Conservation (phyloP, 2,888 invertebrate genomes). For the Ellobium chinense region DNA sequence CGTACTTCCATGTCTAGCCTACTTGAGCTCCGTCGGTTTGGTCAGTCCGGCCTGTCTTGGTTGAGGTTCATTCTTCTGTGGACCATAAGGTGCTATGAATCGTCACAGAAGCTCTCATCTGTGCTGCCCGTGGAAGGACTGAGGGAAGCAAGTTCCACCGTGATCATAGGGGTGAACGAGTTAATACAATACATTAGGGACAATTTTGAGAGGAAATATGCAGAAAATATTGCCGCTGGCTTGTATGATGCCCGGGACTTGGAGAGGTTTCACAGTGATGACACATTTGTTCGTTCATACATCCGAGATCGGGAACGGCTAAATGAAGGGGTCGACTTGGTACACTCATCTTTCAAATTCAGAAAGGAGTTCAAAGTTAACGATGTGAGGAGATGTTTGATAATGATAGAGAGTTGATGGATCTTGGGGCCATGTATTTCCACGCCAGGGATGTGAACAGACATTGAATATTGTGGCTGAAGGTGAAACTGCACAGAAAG, state of each 20-base stretch:
- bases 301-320: slow-evolving; percentile 85
- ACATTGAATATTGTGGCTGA: slow-evolving; percentile 84
- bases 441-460: slow-evolving; percentile 91
- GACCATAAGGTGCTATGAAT: no score
- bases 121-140: no score
- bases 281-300: slow-evolving; percentile 81
- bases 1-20: no score
- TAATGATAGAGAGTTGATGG: slow-evolving; percentile 86
- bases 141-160: no score
- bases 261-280: slow-evolving; percentile 67
- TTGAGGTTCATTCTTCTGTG: no score
- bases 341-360: slow-evolving; percentile 91
- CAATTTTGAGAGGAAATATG: no score
- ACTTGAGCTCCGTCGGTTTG: no score
- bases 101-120: no score
- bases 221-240: slow-evolving; percentile 68
- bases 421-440: slow-evolving; percentile 88
- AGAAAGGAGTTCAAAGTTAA: slow-evolving; percentile 85
- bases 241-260: slow-evolving; percentile 77
- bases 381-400: slow-evolving; percentile 60
- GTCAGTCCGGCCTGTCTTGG: no score
- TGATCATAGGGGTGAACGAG: no score
- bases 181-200: no score
- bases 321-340: slow-evolving; percentile 86
- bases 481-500: slow-evolving; percentile 89